These are phyloP conservation scores for Rhagium mordax DNA, from an alignment of 2,888 invertebrate species.

Conservation along the genomic window DNA sequence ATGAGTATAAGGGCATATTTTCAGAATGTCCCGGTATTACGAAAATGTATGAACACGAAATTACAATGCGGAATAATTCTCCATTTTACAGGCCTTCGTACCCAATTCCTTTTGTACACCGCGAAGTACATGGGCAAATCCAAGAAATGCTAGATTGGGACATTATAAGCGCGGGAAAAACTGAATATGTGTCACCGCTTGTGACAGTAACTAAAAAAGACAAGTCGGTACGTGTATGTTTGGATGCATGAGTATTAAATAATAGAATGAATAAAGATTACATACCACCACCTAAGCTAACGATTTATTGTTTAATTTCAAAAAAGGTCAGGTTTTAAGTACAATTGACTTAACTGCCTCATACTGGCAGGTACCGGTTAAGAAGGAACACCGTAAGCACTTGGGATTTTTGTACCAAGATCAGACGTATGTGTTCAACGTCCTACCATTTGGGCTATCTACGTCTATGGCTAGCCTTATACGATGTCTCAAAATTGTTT, in stretches of 20 bases:
- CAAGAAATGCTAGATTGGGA: constrained; percentile 14
- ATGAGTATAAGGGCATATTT: not conserved
- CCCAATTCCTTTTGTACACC: not conserved
- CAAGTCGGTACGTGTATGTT: not conserved
- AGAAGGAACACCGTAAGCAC: not conserved
- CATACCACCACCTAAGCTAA: not conserved
- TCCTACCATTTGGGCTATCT: constrained; percentile 5
- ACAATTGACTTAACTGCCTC: not conserved
- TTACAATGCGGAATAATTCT: not conserved
- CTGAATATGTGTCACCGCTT: constrained; percentile 12
- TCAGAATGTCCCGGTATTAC: not conserved
- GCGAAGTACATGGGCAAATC: not conserved
- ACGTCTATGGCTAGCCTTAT: constrained; percentile 23
- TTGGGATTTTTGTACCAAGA: not conserved
- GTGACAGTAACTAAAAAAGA: not conserved
- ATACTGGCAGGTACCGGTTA: too few species aligned
- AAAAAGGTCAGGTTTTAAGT: constrained; percentile 1
- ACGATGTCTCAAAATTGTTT: not conserved
- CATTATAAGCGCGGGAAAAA: not conserved
- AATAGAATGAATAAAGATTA: constrained; percentile 1
- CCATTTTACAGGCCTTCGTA: constrained; percentile 10
- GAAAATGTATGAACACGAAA: not conserved
- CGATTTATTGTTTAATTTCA: constrained; percentile 9
- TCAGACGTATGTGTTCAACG: not conserved
- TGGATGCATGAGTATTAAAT: constrained; percentile 15